A percentile compares a stretch with the other conserved stretches of the same genome.
Evolutionary conservation across 2,797 vertebrate genomes (phyloP).

Genomic region (Scyliorhinus canicula): DNA sequence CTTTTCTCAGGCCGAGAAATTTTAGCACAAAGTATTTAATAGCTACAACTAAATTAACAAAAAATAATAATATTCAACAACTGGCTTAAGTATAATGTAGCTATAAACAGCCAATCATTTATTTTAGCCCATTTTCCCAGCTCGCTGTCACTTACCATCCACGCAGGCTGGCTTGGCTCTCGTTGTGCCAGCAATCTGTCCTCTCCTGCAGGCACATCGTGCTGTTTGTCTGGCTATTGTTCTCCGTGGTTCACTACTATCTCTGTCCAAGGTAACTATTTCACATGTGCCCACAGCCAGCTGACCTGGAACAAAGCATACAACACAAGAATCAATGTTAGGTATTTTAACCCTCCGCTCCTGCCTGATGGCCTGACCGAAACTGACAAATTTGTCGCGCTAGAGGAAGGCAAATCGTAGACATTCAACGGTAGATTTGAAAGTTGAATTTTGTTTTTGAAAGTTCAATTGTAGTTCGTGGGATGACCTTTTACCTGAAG

Average conservation of each 20-base stretch:
- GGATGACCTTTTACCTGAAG: neutral
- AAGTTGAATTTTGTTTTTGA: neutral
- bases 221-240: slow-evolving; percentile 77
- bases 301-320: slow-evolving; percentile 44
- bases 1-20: neutral
- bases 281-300: slow-evolving; percentile 75
- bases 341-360: neutral
- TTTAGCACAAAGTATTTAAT: neutral
- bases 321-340: slow-evolving; percentile 19
- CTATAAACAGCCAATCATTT: neutral
- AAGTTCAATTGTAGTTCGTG: neutral
- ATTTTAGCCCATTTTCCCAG: neutral
- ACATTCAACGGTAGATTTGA: neutral
- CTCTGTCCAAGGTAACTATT: slow-evolving; percentile 75
- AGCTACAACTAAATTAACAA: neutral
- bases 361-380: neutral
- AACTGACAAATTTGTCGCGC: neutral
- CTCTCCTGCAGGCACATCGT: slow-evolving; percentile 73
- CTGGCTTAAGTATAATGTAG: neutral
- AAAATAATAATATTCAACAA: neutral
- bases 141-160: slow-evolving; percentile 60
- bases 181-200: slow-evolving; percentile 75
- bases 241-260: slow-evolving; percentile 71
- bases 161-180: slow-evolving; percentile 73
- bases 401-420: neutral